Conservation (phyloP, 2,888 invertebrate species). For the Drosophila anceps region DNA sequence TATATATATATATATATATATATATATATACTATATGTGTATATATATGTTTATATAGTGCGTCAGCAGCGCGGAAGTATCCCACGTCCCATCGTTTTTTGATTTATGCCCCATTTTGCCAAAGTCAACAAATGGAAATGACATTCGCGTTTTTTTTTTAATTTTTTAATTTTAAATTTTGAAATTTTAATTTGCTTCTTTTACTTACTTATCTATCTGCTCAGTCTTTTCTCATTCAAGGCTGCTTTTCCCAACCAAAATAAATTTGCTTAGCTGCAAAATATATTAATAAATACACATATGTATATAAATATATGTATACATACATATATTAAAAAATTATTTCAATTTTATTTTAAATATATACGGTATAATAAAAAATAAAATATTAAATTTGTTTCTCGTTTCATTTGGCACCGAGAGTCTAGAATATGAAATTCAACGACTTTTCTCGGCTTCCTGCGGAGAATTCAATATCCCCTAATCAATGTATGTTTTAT, state of each 20-base stretch:
- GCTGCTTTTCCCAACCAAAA: too few species aligned
- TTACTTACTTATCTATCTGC: slow-evolving; percentile 7
- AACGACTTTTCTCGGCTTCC: slow-evolving; percentile 64
- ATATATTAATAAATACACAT: neutral
- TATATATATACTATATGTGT: slow-evolving; percentile 11
- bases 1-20: slow-evolving; percentile 3
- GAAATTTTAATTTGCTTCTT: neutral
- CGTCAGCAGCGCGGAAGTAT: slow-evolving; percentile 71
- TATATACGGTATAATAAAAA: too few species aligned
- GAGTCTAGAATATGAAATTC: slow-evolving; percentile 57
- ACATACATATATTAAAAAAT: neutral
- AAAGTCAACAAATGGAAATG: slow-evolving; percentile 77
- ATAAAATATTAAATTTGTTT: slow-evolving; percentile 38
- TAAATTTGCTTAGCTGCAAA: neutral
- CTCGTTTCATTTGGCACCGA: slow-evolving; percentile 62
- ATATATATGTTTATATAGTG: slow-evolving; percentile 41
- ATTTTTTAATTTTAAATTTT: slow-evolving; percentile 20
- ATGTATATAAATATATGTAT: neutral
- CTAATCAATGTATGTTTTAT: slow-evolving; percentile 37
- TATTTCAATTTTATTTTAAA: too few species aligned
- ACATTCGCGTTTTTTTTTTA: slow-evolving; percentile 46
- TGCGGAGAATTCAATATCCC: slow-evolving; percentile 60
- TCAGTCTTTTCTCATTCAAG: neutral
- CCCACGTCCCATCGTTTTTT: slow-evolving; percentile 50
- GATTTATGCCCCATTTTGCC: slow-evolving; percentile 74